Evolutionary conservation across 2,888 invertebrate genomes (phyloP).

Genomic region (Nipponacmea schrenckii): DNA sequence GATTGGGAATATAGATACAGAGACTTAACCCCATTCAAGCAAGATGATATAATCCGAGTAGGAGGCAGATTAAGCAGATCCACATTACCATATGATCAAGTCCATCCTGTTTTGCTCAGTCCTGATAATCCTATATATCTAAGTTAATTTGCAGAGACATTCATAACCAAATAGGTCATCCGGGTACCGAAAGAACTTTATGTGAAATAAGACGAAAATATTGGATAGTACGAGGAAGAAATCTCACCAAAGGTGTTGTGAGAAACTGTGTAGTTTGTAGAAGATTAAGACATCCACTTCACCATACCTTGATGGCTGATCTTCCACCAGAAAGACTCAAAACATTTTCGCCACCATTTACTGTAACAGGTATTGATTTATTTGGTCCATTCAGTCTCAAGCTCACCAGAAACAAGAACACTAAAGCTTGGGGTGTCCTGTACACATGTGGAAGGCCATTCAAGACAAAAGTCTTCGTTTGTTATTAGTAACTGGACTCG

Average conservation of each 20-base stretch:
- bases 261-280: slow-evolving; percentile 19
- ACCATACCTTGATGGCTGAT: slow-evolving; percentile 12
- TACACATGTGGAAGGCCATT: slow-evolving; percentile 28
- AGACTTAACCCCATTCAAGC: slow-evolving; percentile 9
- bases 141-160: slow-evolving; percentile 10
- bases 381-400: slow-evolving; percentile 20
- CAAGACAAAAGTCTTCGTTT: too few species aligned
- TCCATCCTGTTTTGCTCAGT: slow-evolving; percentile 13
- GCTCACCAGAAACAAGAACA: slow-evolving; percentile 6
- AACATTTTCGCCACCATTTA: slow-evolving; percentile 12
- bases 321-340: slow-evolving; percentile 11
- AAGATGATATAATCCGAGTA: slow-evolving; percentile 12
- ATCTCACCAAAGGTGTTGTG: slow-evolving; percentile 2
- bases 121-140: slow-evolving; percentile 3
- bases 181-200: slow-evolving; percentile 17
- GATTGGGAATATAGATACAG: slow-evolving; percentile 9
- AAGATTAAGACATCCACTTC: slow-evolving; percentile 6
- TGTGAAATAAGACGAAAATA: slow-evolving; percentile 4
- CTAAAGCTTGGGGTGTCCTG: slow-evolving; percentile 21
- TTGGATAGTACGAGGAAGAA: slow-evolving; percentile 16
- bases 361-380: slow-evolving; percentile 18
- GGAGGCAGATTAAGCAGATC: slow-evolving; percentile 19
- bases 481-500: too few species aligned
- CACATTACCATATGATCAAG: not conserved
- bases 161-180: slow-evolving; percentile 11